phyloP scores from a whole-genome alignment of 2,113 vertebrate species.

The Chelonoidis abingdonii region DNA sequence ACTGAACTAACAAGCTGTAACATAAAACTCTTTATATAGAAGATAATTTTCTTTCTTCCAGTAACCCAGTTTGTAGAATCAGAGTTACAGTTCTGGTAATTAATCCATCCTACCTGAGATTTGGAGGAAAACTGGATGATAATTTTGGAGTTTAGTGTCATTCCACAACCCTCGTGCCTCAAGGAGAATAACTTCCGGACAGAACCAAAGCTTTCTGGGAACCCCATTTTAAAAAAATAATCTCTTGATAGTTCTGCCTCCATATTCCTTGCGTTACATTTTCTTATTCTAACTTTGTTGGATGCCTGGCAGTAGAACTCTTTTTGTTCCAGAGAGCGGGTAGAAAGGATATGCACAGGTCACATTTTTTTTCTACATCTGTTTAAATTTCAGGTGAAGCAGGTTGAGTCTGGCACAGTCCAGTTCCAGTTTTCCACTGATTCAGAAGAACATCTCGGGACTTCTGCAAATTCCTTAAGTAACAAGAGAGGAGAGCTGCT shows the following conservation, averaged over 20 bases:
- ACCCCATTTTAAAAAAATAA: neutral
- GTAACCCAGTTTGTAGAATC: neutral
- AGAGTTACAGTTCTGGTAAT: neutral
- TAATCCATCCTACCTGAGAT: neutral
- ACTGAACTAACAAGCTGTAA: neutral
- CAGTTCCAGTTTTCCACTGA: conserved; percentile 82
- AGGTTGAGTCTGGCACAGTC: conserved; percentile 81
- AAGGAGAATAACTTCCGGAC: neutral
- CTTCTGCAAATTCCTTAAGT: conserved; percentile 10
- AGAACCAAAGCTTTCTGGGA: neutral
- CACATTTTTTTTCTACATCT: neutral
- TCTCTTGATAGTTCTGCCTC: neutral
- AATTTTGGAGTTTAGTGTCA: neutral
- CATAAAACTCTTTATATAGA: neutral
- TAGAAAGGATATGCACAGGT: neutral
- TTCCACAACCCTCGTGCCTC: neutral
- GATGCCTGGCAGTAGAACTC: accelerated
- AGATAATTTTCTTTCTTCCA: neutral
- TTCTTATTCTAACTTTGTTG: accelerated
- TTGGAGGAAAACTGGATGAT: neutral
- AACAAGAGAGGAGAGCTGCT: conserved; percentile 48
- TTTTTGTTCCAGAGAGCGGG: accelerated
- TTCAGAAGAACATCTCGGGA: conserved; percentile 65
- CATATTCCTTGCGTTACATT: accelerated
- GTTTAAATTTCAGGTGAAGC: conserved; percentile 67